These are phyloP conservation scores for Nerophis ophidion DNA, from an alignment of 2,113 vertebrate species.

Conservation along the genomic window DNA sequence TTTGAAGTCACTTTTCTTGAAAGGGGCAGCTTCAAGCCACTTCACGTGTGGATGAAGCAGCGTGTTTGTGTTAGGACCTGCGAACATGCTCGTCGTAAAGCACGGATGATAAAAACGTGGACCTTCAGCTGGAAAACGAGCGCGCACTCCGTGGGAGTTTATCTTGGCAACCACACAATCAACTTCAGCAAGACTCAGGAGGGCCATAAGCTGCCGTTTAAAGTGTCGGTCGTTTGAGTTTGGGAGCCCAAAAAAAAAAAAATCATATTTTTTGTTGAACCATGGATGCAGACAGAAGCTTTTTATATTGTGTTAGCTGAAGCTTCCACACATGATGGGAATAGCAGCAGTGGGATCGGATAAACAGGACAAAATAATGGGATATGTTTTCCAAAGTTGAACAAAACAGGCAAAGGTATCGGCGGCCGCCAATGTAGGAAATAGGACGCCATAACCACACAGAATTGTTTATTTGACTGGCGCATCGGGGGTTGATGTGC, in stretches of 20 bases:
- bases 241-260: too few species aligned
- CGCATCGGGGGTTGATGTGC: neutral
- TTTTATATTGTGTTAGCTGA: neutral
- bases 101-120: neutral
- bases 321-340: neutral
- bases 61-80: neutral
- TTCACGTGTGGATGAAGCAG: neutral
- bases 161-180: neutral
- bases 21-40: too few species aligned
- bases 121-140: neutral
- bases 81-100: neutral
- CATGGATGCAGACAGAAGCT: neutral
- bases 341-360: neutral
- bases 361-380: neutral
- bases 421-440: slow-evolving; percentile 3
- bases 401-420: neutral
- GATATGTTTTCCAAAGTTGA: neutral
- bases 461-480: slow-evolving; percentile 25
- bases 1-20: too few species aligned
- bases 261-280: too few species aligned
- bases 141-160: neutral
- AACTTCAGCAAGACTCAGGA: too few species aligned
- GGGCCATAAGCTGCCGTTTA: too few species aligned
- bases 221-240: too few species aligned
- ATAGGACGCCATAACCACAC: neutral